A percentile compares a stretch with the other conserved stretches of the same genome.
Evolutionary conservation across 2,888 invertebrate genomes (phyloP).

Genomic region (Aleiodes leptofemur): DNA sequence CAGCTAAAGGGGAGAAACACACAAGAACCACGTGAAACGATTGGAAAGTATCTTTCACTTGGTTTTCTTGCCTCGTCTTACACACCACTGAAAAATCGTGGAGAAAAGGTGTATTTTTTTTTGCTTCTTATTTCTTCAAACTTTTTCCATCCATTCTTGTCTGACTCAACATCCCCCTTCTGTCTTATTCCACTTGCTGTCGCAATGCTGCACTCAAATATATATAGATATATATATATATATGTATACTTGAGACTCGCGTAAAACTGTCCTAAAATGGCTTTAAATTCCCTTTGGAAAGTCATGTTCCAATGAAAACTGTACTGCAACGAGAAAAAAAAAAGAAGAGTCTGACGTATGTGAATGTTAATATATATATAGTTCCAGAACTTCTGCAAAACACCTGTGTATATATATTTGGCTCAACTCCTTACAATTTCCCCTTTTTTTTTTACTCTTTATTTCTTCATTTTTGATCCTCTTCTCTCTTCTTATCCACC

Average conservation of each 20-base stretch:
- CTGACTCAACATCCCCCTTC: constrained; percentile 16
- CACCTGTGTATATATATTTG: constrained; percentile 14
- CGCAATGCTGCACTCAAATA: constrained; percentile 3
- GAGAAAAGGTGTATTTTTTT: background rate
- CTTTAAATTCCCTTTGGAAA: constrained; percentile 8
- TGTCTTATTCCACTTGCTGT: constrained; percentile 17
- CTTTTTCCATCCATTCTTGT: constrained; percentile 32
- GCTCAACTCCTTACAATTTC: background rate
- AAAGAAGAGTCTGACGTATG: background rate
- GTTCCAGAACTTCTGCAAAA: constrained; percentile 1
- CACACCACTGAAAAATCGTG: constrained; percentile 10
- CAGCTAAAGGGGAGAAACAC: background rate
- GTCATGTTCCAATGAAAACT: constrained; percentile 9
- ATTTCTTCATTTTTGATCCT: too few species aligned
- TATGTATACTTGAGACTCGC: background rate
- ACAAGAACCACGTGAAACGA: constrained; percentile 28
- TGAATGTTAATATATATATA: background rate
- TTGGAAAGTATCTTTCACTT: constrained; percentile 49
- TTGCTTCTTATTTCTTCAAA: background rate
- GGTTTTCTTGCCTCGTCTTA: constrained; percentile 16
- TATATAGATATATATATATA: background rate
- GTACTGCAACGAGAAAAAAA: background rate
- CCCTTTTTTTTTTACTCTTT: too few species aligned
- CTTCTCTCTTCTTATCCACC: constrained; percentile 17
- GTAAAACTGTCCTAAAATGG: constrained; percentile 12